Evolutionary conservation across 2,113 vertebrate genomes (phyloP).

Genomic region (Myocastor coypus): DNA sequence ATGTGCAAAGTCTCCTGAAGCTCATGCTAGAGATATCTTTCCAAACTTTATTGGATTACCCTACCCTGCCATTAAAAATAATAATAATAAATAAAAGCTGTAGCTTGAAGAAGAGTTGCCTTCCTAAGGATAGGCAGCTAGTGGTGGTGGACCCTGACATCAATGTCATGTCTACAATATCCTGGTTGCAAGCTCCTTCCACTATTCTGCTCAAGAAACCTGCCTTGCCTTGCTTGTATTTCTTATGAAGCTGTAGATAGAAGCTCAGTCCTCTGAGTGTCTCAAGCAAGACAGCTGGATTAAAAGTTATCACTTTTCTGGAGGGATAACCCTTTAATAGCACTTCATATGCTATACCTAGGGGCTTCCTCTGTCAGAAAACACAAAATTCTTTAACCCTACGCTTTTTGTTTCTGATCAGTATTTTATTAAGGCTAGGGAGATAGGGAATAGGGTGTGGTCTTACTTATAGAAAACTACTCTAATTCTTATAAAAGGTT

Average conservation of each 20-base stretch:
- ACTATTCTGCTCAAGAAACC: background rate
- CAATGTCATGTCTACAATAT: accelerated
- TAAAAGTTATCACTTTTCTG: background rate
- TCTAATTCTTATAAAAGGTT: background rate
- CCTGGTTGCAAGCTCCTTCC: background rate
- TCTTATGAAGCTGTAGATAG: background rate
- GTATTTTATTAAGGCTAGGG: background rate
- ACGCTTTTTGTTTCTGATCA: background rate
- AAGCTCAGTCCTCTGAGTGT: background rate
- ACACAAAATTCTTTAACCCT: background rate
- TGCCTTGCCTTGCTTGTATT: background rate
- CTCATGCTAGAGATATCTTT: background rate
- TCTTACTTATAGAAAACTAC: background rate
- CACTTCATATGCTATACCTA: background rate
- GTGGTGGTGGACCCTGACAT: background rate
- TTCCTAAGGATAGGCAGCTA: background rate
- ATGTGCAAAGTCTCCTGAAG: background rate
- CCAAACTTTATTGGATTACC: background rate
- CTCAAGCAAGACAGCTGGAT: background rate
- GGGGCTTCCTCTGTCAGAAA: background rate
- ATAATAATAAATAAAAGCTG: background rate
- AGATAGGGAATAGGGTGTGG: background rate
- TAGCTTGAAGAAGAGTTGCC: background rate
- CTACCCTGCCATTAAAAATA: background rate
- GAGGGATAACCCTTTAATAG: background rate